Evolutionary conservation across 2,888 invertebrate genomes (phyloP).

Genomic region (Acanthosepion lycidas): DNA sequence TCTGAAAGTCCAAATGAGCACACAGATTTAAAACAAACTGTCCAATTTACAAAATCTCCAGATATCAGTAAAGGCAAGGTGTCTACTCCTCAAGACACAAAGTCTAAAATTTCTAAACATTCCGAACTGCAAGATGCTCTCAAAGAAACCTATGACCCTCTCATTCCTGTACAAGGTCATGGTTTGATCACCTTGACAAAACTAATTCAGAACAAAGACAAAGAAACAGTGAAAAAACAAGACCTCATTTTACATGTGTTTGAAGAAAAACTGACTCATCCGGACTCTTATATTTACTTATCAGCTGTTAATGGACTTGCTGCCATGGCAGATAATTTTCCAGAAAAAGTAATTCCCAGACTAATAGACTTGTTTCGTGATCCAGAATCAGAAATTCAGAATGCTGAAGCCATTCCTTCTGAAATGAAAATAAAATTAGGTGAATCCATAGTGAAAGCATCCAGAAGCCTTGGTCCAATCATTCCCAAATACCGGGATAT

Average conservation of each 20-base stretch:
- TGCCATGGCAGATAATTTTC: slow-evolving; percentile 80
- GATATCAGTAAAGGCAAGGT: not conserved
- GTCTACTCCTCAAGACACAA: not conserved
- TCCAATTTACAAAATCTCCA: not conserved
- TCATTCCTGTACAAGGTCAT: slow-evolving; percentile 87
- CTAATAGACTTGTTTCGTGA: slow-evolving; percentile 81
- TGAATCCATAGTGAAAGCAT: slow-evolving; percentile 85
- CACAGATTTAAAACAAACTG: not conserved
- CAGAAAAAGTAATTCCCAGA: slow-evolving; percentile 82
- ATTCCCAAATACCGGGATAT: slow-evolving; percentile 82
- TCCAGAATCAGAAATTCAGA: slow-evolving; percentile 47
- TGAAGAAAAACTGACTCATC: slow-evolving; percentile 84
- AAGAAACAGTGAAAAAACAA: slow-evolving; percentile 77
- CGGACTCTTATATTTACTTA: slow-evolving; percentile 88
- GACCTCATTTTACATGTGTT: slow-evolving; percentile 82
- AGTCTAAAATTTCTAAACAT: not conserved
- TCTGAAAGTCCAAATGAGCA: not conserved
- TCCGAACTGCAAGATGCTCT: slow-evolving; percentile 76
- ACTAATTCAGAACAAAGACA: slow-evolving; percentile 82
- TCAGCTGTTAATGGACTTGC: slow-evolving; percentile 85
- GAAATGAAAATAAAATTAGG: slow-evolving; percentile 84
- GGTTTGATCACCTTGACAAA: slow-evolving; percentile 84
- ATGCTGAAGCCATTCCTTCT: slow-evolving; percentile 48
- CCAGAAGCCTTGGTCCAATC: slow-evolving; percentile 83
- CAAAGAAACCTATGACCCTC: slow-evolving; percentile 81